Evolutionary conservation across 2,113 vertebrate species (phyloP).

Genomic region (Triplophysa dalaica): DNA sequence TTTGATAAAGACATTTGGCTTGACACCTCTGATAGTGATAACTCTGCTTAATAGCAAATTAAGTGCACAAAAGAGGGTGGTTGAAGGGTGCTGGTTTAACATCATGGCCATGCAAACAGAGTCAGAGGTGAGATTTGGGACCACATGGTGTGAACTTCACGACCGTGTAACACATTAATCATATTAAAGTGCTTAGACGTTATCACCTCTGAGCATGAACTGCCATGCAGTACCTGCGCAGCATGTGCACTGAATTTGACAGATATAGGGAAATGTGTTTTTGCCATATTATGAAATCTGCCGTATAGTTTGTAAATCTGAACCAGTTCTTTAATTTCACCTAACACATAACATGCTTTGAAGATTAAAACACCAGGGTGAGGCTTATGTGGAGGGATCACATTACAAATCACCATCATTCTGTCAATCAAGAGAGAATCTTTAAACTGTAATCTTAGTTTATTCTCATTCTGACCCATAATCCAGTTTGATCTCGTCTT

Average conservation of each 20-base stretch:
- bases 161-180: neutral
- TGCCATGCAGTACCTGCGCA: neutral
- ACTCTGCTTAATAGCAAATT: neutral
- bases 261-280: neutral
- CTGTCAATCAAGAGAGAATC: constrained; percentile 23
- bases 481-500: constrained; percentile 26
- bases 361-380: constrained; percentile 33
- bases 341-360: constrained; percentile 35
- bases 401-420: constrained; percentile 4
- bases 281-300: neutral
- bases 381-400: constrained; percentile 22
- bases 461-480: constrained; percentile 15
- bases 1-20: neutral
- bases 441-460: constrained; percentile 6
- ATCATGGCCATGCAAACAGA: no score
- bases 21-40: constrained; percentile 4
- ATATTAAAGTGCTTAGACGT: constrained; percentile 8
- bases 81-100: no score
- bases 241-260: neutral
- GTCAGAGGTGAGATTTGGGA: neutral
- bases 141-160: neutral
- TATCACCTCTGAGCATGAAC: constrained; percentile 14
- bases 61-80: neutral
- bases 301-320: neutral
- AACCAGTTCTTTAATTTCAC: neutral